Conservation (phyloP, 53 echinoderm and acorn worm species). For the Echinarachnius parma region DNA sequence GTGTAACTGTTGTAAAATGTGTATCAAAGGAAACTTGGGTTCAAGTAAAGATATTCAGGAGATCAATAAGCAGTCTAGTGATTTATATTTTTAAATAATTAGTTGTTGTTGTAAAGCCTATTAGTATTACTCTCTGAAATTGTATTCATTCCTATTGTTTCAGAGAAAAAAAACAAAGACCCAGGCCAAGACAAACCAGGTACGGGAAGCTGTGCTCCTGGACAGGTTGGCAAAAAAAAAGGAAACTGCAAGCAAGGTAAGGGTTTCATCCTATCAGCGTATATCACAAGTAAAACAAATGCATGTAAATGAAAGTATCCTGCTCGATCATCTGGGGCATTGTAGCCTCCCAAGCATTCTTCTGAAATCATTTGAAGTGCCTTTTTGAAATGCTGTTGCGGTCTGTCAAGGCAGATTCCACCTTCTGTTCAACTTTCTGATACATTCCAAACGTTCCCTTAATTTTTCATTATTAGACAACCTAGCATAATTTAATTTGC, state of each 20-base stretch:
- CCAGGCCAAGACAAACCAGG: slow-evolving; percentile 3
- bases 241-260: slow-evolving; percentile 12
- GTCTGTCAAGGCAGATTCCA: slow-evolving; percentile 4
- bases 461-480: slow-evolving; percentile 9
- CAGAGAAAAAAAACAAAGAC: slow-evolving; percentile 11
- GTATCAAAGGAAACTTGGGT: slow-evolving; percentile 4
- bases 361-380: slow-evolving; percentile 7
- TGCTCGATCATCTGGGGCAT: slow-evolving; percentile 14
- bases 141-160: slow-evolving; percentile 12
- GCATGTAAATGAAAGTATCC: slow-evolving; percentile 9
- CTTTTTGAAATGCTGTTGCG: slow-evolving; percentile 4
- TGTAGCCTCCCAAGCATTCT: slow-evolving; percentile 7
- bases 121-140: slow-evolving; percentile 4
- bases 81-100: slow-evolving; percentile 7
- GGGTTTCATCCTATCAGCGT: slow-evolving; percentile 11
- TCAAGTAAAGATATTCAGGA: slow-evolving; percentile 4
- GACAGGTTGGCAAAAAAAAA: slow-evolving; percentile 2
- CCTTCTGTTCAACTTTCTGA: slow-evolving; percentile 5
- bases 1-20: slow-evolving; percentile 4
- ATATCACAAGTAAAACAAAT: not conserved
- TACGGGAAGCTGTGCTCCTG: slow-evolving; percentile 5
- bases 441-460: slow-evolving; percentile 12
- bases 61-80: slow-evolving; percentile 4
- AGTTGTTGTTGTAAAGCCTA: slow-evolving; percentile 13
- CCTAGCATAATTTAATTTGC: slow-evolving; percentile 12